These are phyloP conservation scores for Dioctria linearis DNA, from an alignment of 2,888 invertebrate genomes.

Conservation along the genomic window DNA sequence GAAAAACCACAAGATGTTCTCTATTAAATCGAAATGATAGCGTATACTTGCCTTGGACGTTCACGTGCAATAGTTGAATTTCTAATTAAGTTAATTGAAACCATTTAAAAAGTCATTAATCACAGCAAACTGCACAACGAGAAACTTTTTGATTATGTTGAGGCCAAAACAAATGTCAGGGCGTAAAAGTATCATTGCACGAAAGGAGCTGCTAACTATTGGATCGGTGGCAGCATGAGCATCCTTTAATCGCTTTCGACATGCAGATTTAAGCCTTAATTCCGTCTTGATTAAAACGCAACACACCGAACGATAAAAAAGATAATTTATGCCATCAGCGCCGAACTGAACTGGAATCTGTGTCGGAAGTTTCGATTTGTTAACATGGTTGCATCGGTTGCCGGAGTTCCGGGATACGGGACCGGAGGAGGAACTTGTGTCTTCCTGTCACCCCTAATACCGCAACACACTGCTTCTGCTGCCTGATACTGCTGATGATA, in stretches of 20 bases:
- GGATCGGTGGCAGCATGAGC: conserved; percentile 33
- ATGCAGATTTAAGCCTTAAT: conserved; percentile 70
- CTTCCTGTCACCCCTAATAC: conserved; percentile 17
- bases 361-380: conserved; percentile 42
- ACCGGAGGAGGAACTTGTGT: neutral
- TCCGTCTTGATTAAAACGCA: conserved; percentile 62
- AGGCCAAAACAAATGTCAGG: conserved; percentile 24
- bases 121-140: conserved; percentile 46
- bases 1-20: no score
- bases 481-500: no score
- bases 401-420: neutral
- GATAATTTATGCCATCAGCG: conserved; percentile 41
- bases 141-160: conserved; percentile 42
- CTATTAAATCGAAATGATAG: no score
- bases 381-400: conserved; percentile 15
- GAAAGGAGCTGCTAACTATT: neutral
- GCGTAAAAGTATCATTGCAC: conserved; percentile 21
- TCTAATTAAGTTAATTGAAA: conserved; percentile 54
- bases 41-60: no score
- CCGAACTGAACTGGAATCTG: conserved; percentile 10
- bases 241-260: conserved; percentile 71
- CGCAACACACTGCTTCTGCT: conserved; percentile 9
- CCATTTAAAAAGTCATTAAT: conserved; percentile 58
- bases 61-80: neutral
- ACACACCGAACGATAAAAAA: conserved; percentile 48